phyloP scores from a whole-genome alignment of 92 coral and sea anemone genomes.

The Paragorgia papillata region DNA sequence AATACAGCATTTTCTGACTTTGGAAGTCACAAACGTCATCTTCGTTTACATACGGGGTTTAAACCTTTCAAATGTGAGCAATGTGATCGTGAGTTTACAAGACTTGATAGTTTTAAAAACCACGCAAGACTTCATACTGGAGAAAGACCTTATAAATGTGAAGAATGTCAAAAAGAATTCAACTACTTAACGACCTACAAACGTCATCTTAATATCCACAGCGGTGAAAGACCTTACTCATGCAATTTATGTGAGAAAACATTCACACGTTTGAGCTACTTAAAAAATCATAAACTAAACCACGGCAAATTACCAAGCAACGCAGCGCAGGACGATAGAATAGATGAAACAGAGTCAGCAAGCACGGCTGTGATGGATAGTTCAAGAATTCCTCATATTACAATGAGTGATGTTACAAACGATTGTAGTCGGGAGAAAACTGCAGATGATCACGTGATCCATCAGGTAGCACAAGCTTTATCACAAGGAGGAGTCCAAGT shows the following conservation, averaged over 20 bases:
- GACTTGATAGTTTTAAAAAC: conserved; percentile 95
- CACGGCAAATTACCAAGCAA: conserved; percentile 57
- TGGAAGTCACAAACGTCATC: conserved; percentile 96
- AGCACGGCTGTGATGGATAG: conserved; percentile 18
- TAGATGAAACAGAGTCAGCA: conserved; percentile 44
- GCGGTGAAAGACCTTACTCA: conserved; percentile 92
- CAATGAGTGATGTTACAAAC: neutral
- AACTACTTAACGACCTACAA: conserved; percentile 98
- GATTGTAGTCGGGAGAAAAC: neutral
- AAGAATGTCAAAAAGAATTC: conserved; percentile 89
- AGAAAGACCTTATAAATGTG: conserved; percentile 96
- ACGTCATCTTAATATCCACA: conserved; percentile 96
- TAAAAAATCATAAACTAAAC: conserved; percentile 87
- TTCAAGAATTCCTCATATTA: conserved; percentile 2
- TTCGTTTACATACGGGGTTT: conserved; percentile 94
- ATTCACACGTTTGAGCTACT: conserved; percentile 89
- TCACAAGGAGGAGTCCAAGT: conserved; percentile 21
- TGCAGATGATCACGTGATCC: conserved; percentile 1
- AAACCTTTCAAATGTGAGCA: conserved; percentile 91
- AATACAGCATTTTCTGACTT: conserved; percentile 90
- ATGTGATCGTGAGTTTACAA: conserved; percentile 88
- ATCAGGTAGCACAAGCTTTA: conserved; percentile 24
- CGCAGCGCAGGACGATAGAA: too few relatives aligned
- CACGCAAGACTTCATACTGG: conserved; percentile 93
- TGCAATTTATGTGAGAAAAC: conserved; percentile 90